Evolutionary conservation across 1,140 invertebrate genomes (phyloP), one percentile per base, ranked within the genome.

Genomic region (Sarcophaga peregrina): DNA sequence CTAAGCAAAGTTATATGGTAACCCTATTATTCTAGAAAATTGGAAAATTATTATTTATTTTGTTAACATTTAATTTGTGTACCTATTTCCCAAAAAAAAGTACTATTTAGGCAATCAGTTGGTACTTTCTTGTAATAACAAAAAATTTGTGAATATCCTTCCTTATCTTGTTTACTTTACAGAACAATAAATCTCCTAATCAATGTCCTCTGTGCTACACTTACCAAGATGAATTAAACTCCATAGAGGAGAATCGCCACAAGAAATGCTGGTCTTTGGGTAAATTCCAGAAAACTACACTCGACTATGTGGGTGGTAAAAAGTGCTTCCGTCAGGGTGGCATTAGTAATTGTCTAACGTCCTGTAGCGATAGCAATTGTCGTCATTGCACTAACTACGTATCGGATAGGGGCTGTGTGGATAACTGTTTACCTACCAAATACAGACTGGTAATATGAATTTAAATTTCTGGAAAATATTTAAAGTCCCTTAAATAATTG

Each of bases 251-350:
- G 13, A 25, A 84, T 10, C 45, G 46, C 10, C 8, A 83, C 50
- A 75, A 83, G 8, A 76, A 85, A n/a, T 89, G 88, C 81, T 89
- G 88, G 88, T 87, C 84, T 13, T 76, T 85, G 8, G 47, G 88
- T 3, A 15, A 84, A 0, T 5, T 47, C 0, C 88, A 89, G 5
- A 84, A 83, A 7, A 25, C 73, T 0, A 75, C 47, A 0, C 81
- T 85, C 2, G 84, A 83, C 0, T 82, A 83, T 8, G 20, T 17
- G 10, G 13, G 58, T 9, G 5, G 9, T 37, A 47, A 76, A 17
- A 87, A 87, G 0, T 89, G 88, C 1, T 84, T 87, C 47, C 46
- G 20, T 5, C 74, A 45, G 1, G 88, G 88, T 13, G 89, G 88
- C 20, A 80, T 85, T 50, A 83, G 50, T 47, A 85, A 81, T 73